Conservation (phyloP, 1,140 invertebrate genomes). For the Drosophila arawakana region DNA sequence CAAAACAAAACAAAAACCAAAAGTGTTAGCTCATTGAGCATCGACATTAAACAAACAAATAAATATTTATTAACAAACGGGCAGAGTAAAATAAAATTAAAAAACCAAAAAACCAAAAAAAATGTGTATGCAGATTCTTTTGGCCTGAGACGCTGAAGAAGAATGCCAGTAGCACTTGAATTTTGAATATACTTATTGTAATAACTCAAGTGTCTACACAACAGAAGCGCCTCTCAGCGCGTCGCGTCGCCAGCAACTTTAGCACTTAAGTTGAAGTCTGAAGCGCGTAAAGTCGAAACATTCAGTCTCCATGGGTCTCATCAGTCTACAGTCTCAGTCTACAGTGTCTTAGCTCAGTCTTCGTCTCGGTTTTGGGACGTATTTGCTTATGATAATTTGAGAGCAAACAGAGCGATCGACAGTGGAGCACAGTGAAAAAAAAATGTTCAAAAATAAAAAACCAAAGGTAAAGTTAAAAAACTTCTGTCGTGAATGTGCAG, state of each 20-base stretch:
- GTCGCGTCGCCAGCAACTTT: slow-evolving; percentile 81
- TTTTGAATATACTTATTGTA: slow-evolving; percentile 71
- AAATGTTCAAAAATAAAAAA: slow-evolving; percentile 17
- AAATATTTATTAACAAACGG: slow-evolving; percentile 46
- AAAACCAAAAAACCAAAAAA: neutral
- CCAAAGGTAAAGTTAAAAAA: neutral
- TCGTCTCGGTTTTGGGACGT: slow-evolving; percentile 46
- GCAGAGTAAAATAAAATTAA: no score
- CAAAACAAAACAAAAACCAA: slow-evolving; percentile 17
- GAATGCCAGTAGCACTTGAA: slow-evolving; percentile 74
- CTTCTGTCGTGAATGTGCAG: slow-evolving; percentile 72
- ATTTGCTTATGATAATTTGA: slow-evolving; percentile 84
- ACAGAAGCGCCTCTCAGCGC: slow-evolving; percentile 82
- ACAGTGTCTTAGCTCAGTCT: slow-evolving; percentile 1
- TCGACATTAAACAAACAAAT: slow-evolving; percentile 62
- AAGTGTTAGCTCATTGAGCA: slow-evolving; percentile 71
- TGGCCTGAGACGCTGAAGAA: neutral
- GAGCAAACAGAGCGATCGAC: slow-evolving; percentile 77
- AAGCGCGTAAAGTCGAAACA: slow-evolving; percentile 68
- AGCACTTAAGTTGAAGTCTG: slow-evolving; percentile 74
- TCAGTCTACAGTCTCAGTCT: no score
- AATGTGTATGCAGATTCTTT: slow-evolving; percentile 69
- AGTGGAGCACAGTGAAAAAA: slow-evolving; percentile 51
- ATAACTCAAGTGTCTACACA: slow-evolving; percentile 80
- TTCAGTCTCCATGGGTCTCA: slow-evolving; percentile 18